Conservation (phyloP, 2,888 invertebrate genomes). For the Amorpha juglandis region DNA sequence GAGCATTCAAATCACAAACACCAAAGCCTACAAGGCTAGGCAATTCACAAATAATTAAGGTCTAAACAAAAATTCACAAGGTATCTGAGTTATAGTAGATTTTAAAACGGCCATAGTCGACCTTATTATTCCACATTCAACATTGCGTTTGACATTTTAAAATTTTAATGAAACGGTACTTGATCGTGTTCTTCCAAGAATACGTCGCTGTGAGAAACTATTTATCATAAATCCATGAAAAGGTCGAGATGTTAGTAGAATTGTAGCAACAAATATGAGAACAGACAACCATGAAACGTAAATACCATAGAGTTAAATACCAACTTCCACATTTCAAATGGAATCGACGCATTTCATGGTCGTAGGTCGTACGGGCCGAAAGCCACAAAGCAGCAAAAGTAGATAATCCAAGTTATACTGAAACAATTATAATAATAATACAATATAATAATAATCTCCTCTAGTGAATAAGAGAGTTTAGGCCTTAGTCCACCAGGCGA, state of each 20-base stretch:
- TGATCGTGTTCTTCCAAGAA: conserved; percentile 4
- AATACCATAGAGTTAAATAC: background rate
- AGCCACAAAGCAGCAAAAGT: background rate
- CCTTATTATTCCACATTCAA: conserved; percentile 11
- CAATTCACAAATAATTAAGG: conserved; percentile 11
- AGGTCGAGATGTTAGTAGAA: conserved; percentile 3
- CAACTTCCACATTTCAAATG: background rate
- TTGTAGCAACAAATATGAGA: background rate
- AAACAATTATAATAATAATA: too few species aligned
- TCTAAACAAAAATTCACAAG: conserved; percentile 9
- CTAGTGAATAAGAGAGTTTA: too few species aligned
- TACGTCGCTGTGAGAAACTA: background rate
- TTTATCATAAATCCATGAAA: conserved; percentile 2
- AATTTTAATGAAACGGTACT: conserved; percentile 3
- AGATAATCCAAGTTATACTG: background rate
- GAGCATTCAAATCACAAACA: background rate
- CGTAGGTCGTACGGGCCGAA: background rate
- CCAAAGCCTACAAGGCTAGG: conserved; percentile 9
- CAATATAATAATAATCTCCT: too few species aligned
- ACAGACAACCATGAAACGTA: background rate
- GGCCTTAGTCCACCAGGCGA: too few species aligned
- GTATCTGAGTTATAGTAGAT: background rate
- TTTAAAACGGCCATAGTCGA: background rate
- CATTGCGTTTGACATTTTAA: conserved; percentile 20
- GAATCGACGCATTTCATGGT: background rate